Evolutionary conservation across 2,113 vertebrate genomes (phyloP), one percentile per base, ranked within the genome.

Genomic region (Triplophysa dalaica): DNA sequence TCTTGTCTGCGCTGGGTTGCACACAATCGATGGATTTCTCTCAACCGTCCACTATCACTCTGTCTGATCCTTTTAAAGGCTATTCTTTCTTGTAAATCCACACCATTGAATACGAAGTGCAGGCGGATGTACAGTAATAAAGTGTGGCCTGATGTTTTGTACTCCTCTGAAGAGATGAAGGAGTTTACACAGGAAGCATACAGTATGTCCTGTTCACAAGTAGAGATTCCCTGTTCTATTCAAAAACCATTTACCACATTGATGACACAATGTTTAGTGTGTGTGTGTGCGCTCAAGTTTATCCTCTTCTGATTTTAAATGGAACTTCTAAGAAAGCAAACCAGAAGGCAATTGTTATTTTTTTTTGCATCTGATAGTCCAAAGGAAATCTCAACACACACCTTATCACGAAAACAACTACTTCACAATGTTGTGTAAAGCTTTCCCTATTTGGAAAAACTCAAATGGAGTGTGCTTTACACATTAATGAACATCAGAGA

Each of bases 1-100:
- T 26, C 76, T 76, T 17, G 8, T 66, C 60, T 43, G 67, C 68
- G 81, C 69, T 29, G 70, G 73, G 80, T 75, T 84, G 75, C 60
- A 77, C 56, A 66, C 80, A 87, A 88, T 67, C 63, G 68, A 84
- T 81, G 64, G 24, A 77, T 85, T 79, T 82, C 83, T 67, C 58
- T 66, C 38, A 22, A 38, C 45, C 54, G n/a, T 67, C 68, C 68
- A 38, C 75, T 41, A 78, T 78, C 69, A 62, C 22, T 82, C 64
- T 75, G 63, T 75, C 73, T 81, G 7, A 38, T n/a, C 48, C 21
- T 70, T 70, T 68, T 62, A 69, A 61, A 52, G 48, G n/a, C 61
- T 41, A 58, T 19, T 69, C 78, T 85, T 82, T 80, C 64, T 69
- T 74, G 74, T 69, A 78, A 83, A 82, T 64, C 68, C 77, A 65